Evolutionary conservation across 2,113 vertebrate species (phyloP), one percentile per base, ranked within the genome.

Genomic region (Colaptes auratus): DNA sequence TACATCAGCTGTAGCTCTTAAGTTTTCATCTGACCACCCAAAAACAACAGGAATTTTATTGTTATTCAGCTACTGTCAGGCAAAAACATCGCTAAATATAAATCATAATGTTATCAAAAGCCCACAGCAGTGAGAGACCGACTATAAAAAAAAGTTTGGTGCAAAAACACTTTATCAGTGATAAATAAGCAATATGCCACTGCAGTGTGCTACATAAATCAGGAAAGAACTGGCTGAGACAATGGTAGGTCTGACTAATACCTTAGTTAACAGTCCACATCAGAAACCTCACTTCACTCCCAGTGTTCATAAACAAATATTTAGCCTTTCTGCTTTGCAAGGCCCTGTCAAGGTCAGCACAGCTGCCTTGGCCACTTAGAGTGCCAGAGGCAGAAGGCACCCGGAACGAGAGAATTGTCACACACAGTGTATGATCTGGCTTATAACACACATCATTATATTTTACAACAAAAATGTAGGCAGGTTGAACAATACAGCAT

Each of bases 41-140:
- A 91, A 95, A 93, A 48, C 73, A 86, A 84, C 88, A 81, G 71
- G 48, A 83, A 46, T 95, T 90, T 90, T 95, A 92, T 83, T 94
- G 61, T 87, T 94, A 86, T 93, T 95, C 92, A 88, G 75, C 73
- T 21, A 59, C 35, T 10, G 21, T 59, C 48, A 84, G 80, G 53
- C n/a, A 95, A 86, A 95, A 95, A 0, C 73, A 82, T 0, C 17
- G 60, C 82, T 90, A 95, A 95, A 75, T 86, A 96, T 95, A 95
- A 96, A 95, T 97, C 95, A 96, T 69, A 93, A 88, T 78, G 86
- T 93, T 97, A 96, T 97, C 95, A 88, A 92, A 93, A 92, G 76
- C 65, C 65, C 55, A 84, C 91, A 95, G 94, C 79, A 88, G 89
- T 78, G 53, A 87, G 53, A 88, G 70, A 86, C 58, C 83, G 72